Evolutionary conservation across 1,140 invertebrate species (phyloP).

Genomic region (Caligus rogercresseyi): DNA sequence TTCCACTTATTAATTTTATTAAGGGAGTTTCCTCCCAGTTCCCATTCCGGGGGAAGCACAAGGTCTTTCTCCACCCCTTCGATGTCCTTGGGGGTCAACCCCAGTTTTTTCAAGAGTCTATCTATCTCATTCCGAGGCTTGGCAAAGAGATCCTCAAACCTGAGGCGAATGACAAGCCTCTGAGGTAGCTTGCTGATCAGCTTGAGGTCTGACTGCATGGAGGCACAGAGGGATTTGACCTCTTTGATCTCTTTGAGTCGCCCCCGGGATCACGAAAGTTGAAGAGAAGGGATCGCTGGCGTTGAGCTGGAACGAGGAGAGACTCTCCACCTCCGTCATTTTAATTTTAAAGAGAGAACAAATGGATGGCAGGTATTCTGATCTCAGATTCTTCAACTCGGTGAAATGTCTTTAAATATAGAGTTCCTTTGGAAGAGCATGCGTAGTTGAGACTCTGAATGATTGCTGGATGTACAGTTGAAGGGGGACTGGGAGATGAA

Average conservation of each 20-base stretch:
- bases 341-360: neutral
- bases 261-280: neutral
- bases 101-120: neutral
- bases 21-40: neutral
- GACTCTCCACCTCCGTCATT: neutral
- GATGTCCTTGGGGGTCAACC: neutral
- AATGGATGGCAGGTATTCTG: neutral
- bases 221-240: neutral
- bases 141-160: neutral
- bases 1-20: neutral
- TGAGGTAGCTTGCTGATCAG: neutral
- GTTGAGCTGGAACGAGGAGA: no score
- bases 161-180: neutral
- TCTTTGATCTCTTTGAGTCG: neutral
- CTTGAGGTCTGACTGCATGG: neutral
- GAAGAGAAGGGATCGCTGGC: no score
- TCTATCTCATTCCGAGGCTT: neutral
- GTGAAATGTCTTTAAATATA: neutral
- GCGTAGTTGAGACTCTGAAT: neutral
- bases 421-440: neutral
- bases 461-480: neutral
- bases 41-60: neutral
- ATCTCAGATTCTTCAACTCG: neutral
- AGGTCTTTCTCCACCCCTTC: neutral
- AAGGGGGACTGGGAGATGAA: neutral